Evolutionary conservation across 2,888 invertebrate genomes (phyloP), one percentile per base, ranked within the genome.

Genomic region (Drosophila infuscata): DNA sequence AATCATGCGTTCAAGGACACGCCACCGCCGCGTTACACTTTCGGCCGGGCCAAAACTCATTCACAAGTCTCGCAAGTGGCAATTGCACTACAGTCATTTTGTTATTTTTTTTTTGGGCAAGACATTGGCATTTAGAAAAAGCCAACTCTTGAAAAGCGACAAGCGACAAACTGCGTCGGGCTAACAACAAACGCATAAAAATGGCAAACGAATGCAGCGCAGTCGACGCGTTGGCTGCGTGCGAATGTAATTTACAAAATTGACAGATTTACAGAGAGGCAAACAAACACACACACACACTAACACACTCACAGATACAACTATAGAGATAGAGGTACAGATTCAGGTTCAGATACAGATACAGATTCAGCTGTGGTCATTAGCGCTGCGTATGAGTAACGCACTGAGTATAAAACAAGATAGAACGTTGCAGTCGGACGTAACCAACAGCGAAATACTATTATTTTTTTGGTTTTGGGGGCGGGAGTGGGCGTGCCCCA

Each of bases 41-140:
- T 88, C 82, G 66, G 81, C 66, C 70, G 7, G 74, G 60, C 67
- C 59, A 69, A 78, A 80, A 74, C 85, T 87, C 86, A 86, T 86
- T 86, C 88, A 86, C 85, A 85, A 85, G 59, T 66, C 61, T 43
- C 33, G 56, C 38, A 38, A 43, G 11, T 38, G 70, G 46, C 52
- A 53, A 46, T 62, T 61, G 76, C 70, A 69, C 32, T 38, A 20
- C 36, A 54, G 7, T 6, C 9, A 12, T 54, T 32, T n/a, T 8
- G n/a, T n/a, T n/a, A n/a, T 8, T 48, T 48, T 77, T 67, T 49
- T 86, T 89, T 88, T 85, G 83, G 87, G 82, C 79, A 81, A 89
- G 88, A 83, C 89, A 89, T 89, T 89, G 89, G 89, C 89, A 89
- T 89, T 89, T 90, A 89, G 81, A 81, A 54, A 35, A 53, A 81